Conservation (phyloP, 2,797 vertebrate genomes). For the Corythornis leucogaster region DNA sequence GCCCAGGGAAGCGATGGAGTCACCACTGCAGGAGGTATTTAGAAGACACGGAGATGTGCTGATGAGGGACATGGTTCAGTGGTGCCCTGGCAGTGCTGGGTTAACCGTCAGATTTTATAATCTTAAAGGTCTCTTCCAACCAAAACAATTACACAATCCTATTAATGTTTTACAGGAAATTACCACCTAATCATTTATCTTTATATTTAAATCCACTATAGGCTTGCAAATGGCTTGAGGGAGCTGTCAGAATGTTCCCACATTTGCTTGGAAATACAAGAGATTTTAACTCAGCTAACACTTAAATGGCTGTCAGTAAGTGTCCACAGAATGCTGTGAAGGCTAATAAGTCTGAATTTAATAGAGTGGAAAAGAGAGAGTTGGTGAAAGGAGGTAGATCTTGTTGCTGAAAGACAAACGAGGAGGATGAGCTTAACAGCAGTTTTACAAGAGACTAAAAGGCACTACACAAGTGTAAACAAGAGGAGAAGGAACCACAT, state of each 20-base stretch:
- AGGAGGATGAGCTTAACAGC: conserved; percentile 40
- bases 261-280: not conserved
- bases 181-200: not conserved
- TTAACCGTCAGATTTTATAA: not conserved
- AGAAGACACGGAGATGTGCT: not conserved
- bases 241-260: not conserved
- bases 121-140: not conserved
- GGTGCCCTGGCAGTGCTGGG: not conserved
- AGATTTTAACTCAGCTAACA: conserved; percentile 7
- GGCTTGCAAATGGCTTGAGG: not conserved
- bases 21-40: not conserved
- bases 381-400: conserved; percentile 18
- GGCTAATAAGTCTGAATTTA: conserved; percentile 13
- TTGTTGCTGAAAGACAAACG: conserved; percentile 38
- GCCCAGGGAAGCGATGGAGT: not conserved
- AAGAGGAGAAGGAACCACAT: conserved; percentile 20
- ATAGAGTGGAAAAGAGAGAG: conserved; percentile 18
- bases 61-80: not conserved
- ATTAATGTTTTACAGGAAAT: not conserved
- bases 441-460: conserved; percentile 59
- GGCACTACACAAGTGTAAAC: conserved; percentile 40
- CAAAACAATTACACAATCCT: not conserved
- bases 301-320: not conserved
- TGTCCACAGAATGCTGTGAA: not conserved
- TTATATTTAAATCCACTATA: not conserved